phyloP scores from a whole-genome alignment of 2,113 vertebrate genomes.

The Aspiorhynchus laticeps region DNA sequence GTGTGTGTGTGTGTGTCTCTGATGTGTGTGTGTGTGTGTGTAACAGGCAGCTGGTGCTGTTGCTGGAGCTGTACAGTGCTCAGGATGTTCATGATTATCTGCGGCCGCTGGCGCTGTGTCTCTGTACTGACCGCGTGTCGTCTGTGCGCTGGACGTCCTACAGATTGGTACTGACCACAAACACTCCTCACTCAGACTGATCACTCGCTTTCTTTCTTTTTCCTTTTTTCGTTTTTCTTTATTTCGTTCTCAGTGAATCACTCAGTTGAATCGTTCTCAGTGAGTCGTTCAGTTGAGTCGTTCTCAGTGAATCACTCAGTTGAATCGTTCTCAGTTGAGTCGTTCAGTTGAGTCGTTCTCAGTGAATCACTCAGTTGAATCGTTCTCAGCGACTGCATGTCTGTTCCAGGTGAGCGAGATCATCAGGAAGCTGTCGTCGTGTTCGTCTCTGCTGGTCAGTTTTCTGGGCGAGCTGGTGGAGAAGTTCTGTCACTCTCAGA shows the following conservation, averaged over 20 bases:
- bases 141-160: constrained; percentile 98
- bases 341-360: not conserved
- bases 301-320: too few relatives aligned
- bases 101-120: constrained; percentile 90
- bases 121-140: constrained; percentile 96
- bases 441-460: constrained; percentile 81
- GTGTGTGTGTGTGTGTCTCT: not conserved
- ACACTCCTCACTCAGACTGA: not conserved
- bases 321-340: not conserved
- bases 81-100: constrained; percentile 96
- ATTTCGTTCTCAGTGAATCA: too few relatives aligned
- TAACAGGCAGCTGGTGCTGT: constrained; percentile 89
- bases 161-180: constrained; percentile 82
- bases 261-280: too few relatives aligned
- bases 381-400: too few relatives aligned
- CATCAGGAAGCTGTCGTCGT: constrained; percentile 83
- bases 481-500: constrained; percentile 89
- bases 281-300: too few relatives aligned
- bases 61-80: constrained; percentile 93
- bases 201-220: constrained; percentile 72
- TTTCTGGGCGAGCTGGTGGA: constrained; percentile 94
- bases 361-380: not conserved
- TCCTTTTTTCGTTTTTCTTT: too few relatives aligned
- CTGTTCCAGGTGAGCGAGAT: constrained; percentile 89
- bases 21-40: constrained; percentile 15